These are phyloP conservation scores for Drosophila niveifrons DNA, from an alignment of 2,888 invertebrate species.

Conservation along the genomic window DNA sequence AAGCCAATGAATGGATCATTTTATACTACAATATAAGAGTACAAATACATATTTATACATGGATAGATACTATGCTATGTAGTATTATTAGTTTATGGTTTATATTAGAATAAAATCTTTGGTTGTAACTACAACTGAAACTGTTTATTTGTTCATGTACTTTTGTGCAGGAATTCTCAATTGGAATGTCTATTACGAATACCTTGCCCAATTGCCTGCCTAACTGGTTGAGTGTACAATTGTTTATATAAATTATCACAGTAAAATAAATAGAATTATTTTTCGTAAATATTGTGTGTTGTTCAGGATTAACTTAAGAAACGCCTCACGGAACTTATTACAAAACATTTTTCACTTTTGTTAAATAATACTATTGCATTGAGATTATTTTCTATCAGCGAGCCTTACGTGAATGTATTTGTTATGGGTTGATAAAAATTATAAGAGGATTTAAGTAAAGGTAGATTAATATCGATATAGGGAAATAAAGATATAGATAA, in stretches of 20 bases:
- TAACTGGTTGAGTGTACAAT: conserved; percentile 36
- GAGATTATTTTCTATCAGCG: conserved; percentile 30
- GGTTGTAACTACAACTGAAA: conserved; percentile 80
- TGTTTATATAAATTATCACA: conserved; percentile 78
- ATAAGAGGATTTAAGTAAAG: conserved; percentile 20
- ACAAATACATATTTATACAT: conserved; percentile 6
- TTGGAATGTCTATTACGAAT: conserved; percentile 14
- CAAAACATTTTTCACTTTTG: conserved; percentile 4
- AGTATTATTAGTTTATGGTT: conserved; percentile 25
- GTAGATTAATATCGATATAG: conserved; percentile 21
- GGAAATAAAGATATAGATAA: not conserved
- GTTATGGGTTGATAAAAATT: not conserved
- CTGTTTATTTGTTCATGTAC: conserved; percentile 44
- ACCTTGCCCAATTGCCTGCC: conserved; percentile 17
- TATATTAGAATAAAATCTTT: conserved; percentile 69
- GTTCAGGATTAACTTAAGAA: conserved; percentile 41
- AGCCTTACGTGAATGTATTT: conserved; percentile 27
- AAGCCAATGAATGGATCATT: conserved; percentile 52
- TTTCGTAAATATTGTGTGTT: conserved; percentile 47
- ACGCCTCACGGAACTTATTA: conserved; percentile 22
- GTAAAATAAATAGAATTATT: conserved; percentile 78
- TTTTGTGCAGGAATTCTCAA: conserved; percentile 46
- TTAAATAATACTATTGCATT: conserved; percentile 59
- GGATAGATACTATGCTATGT: conserved; percentile 14
- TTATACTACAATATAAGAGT: conserved; percentile 12